Base-by-base conservation (phyloP, 2,797 vertebrate species). In the Manis pentadactyla region DNA sequence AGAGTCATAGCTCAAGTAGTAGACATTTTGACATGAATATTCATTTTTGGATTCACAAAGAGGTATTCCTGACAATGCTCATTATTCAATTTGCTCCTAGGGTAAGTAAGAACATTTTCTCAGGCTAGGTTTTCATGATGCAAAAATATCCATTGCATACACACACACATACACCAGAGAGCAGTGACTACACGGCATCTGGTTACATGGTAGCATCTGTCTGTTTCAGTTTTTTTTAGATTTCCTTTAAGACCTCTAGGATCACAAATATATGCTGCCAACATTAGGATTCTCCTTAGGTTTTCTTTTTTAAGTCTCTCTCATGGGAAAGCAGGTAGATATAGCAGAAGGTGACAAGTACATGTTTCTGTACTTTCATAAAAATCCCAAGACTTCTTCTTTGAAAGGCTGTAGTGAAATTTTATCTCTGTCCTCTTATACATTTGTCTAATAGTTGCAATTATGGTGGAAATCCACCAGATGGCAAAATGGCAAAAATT, bases 401-500 rank as follows among this genome's bases (percentile, higher is more conserved):
- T 57, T n/a, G 59, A 85, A 74, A 66, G 34, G 55, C 6, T 73
- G 10, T 8, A 2, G 25, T 73, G 34, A 88, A 90, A 74, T 19
- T 51, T 2, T 46, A 31, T 34, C n/a, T 57, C 27, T 63, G 55
- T 85, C 68, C 86, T 75, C 5, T 37, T 92, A n/a, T 59, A 18
- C 53, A 57, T 63, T 83, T 68, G 42, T 63, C 19, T 77, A 66
- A 77, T 39, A 53, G 21, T 63, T 96, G 96, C n/a, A 96, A n/a
- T 96, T 90, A 96, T 23, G 25, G 7, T 9, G 46, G 17, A 46
- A 37, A 68, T 73, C 97, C 95, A 96, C 90, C 69, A 96, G 97
- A 81, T 95, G 96, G 96, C 96, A 63, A 96, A 94, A 73, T 83
- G 42, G 29, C 49, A 94, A 92, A 92, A 78, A 83, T 61, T 53